Evolutionary conservation across 2,888 invertebrate species (phyloP).

Genomic region (Tenodera sinensis): DNA sequence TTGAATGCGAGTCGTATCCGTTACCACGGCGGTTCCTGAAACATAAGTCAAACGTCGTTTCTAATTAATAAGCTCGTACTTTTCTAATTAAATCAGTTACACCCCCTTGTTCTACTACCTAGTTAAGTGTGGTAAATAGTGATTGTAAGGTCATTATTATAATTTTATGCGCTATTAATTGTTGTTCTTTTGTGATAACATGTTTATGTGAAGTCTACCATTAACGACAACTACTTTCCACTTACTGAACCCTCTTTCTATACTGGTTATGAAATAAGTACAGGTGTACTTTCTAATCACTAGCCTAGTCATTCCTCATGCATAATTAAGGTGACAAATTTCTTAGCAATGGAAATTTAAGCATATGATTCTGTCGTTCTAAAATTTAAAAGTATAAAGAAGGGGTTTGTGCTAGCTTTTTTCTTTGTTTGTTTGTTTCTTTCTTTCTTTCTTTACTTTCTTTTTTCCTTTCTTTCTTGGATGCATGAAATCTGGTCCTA

Average conservation of each 20-base stretch:
- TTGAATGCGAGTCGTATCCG: too few species aligned
- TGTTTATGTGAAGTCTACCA: not conserved
- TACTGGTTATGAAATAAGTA: not conserved
- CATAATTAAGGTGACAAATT: too few species aligned
- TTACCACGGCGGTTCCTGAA: too few species aligned
- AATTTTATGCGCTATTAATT: not conserved
- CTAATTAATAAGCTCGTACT: not conserved
- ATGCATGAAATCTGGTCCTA: too few species aligned
- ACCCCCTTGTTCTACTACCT: not conserved
- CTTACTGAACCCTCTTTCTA: not conserved
- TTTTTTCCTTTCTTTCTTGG: too few species aligned
- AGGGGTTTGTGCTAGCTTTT: too few species aligned
- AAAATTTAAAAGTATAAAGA: too few species aligned
- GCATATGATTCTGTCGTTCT: too few species aligned
- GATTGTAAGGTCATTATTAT: not conserved
- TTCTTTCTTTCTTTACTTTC: too few species aligned
- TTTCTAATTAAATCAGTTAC: not conserved
- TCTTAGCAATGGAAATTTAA: too few species aligned
- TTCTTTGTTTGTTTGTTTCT: too few species aligned
- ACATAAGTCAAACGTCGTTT: not conserved
- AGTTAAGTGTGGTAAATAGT: not conserved
- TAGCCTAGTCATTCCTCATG: not conserved
- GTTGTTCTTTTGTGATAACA: not conserved
- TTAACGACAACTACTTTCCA: not conserved
- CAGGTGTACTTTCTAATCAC: not conserved